Conservation (phyloP, 2,888 invertebrate genomes). For the Eupithecia vulgata region DNA sequence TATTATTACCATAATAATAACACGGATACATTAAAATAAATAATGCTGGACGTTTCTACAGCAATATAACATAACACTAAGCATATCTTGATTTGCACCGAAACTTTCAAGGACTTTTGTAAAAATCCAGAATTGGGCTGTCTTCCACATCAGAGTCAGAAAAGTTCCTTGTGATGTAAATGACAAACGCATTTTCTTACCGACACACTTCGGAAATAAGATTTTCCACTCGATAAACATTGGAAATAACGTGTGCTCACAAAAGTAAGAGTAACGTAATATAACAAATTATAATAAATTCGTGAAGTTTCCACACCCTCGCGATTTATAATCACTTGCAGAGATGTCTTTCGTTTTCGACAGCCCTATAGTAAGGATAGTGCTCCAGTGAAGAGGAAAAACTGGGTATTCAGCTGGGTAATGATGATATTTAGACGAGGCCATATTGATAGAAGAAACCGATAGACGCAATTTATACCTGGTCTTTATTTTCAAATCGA, state of each 20-base stretch:
- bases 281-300: conserved; percentile 49
- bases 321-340: conserved; percentile 49
- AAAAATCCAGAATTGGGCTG: background rate
- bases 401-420: background rate
- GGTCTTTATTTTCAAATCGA: background rate
- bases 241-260: conserved; percentile 42
- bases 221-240: conserved; percentile 47
- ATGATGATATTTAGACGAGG: background rate
- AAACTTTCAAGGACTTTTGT: background rate
- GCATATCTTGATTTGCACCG: no score
- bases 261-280: conserved; percentile 46
- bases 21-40: background rate
- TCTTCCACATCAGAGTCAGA: background rate
- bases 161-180: conserved; percentile 16
- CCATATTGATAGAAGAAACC: background rate
- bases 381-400: conserved; percentile 23
- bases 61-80: no score
- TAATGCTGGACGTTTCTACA: no score
- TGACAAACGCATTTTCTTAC: conserved; percentile 42
- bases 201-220: conserved; percentile 37
- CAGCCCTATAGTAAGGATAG: conserved; percentile 39
- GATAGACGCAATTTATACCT: background rate
- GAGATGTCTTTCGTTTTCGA: conserved; percentile 43
- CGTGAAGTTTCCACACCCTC: conserved; percentile 47
- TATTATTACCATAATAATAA: background rate